Evolutionary conservation across 2,888 invertebrate genomes (phyloP).

Genomic region (Aquatica leii): DNA sequence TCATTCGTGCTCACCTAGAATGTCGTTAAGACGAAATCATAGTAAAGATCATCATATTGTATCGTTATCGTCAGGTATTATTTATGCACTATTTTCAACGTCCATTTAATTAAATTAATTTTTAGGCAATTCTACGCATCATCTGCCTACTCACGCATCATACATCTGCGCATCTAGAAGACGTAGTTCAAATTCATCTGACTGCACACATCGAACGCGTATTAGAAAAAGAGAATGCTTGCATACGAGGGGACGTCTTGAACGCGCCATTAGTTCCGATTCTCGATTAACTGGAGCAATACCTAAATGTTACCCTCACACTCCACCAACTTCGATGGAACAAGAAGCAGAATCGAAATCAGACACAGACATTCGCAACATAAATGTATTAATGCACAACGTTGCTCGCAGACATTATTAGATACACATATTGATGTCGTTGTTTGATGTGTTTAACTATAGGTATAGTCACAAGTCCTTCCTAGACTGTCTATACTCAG

Average conservation of each 20-base stretch:
- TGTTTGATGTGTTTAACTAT: slow-evolving; percentile 9
- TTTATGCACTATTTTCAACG: neutral
- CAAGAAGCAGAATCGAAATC: slow-evolving; percentile 51
- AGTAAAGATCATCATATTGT: slow-evolving; percentile 39
- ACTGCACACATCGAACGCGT: slow-evolving; percentile 54
- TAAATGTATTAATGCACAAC: slow-evolving; percentile 22
- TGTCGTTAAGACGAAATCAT: slow-evolving; percentile 53
- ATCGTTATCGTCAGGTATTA: slow-evolving; percentile 31
- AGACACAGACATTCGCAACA: slow-evolving; percentile 53
- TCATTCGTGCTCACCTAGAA: slow-evolving; percentile 57
- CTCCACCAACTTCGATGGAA: slow-evolving; percentile 52
- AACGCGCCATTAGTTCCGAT: slow-evolving; percentile 57
- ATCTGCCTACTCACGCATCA: slow-evolving; percentile 47
- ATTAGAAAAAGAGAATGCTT: slow-evolving; percentile 52
- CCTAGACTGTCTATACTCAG: neutral
- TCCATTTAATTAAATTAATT: neutral
- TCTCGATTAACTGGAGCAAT: slow-evolving; percentile 55
- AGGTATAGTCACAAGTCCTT: neutral
- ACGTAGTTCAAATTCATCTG: slow-evolving; percentile 60
- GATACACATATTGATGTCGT: slow-evolving; percentile 14
- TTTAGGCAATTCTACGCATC: slow-evolving; percentile 53
- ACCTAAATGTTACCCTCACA: slow-evolving; percentile 45
- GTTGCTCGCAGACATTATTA: slow-evolving; percentile 33
- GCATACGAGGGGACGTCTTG: slow-evolving; percentile 51
- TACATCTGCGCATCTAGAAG: slow-evolving; percentile 48